Conservation (phyloP, 2,113 vertebrate genomes). For the Lepisosteus osseus region DNA sequence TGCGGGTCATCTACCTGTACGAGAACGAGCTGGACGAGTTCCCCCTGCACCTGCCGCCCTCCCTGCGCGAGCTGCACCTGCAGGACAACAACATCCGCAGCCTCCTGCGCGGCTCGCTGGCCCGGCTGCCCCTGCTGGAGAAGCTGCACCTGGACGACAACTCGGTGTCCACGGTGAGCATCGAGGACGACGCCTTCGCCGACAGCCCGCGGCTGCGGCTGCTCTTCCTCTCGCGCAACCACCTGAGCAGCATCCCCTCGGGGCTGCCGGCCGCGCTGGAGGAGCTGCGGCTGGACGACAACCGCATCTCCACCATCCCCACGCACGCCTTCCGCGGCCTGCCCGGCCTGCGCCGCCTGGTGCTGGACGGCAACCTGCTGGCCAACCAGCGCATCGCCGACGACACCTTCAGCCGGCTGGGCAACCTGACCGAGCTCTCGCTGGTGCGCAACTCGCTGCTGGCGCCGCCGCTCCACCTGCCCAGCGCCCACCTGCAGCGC, state of each 20-base stretch:
- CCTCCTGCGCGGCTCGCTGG: conserved; percentile 73
- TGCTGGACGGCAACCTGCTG: conserved; percentile 90
- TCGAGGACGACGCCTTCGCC: conserved; percentile 89
- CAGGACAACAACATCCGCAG: conserved; percentile 92
- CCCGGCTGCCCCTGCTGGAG: conserved; percentile 83
- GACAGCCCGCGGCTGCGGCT: conserved; percentile 77
- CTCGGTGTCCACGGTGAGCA: conserved; percentile 89
- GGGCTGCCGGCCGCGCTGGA: conserved; percentile 85
- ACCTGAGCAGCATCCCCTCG: conserved; percentile 88
- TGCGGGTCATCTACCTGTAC: conserved; percentile 88
- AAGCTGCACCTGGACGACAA: conserved; percentile 92
- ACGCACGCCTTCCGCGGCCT: conserved; percentile 88
- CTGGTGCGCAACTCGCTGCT: conserved; percentile 86
- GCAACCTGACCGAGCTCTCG: conserved; percentile 87
- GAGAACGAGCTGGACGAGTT: conserved; percentile 88
- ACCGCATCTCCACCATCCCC: conserved; percentile 91
- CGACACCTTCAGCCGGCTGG: conserved; percentile 87
- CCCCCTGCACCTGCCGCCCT: conserved; percentile 78
- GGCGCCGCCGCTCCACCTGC: conserved; percentile 82
- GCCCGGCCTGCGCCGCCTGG: conserved; percentile 76
- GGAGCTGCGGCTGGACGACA: conserved; percentile 89
- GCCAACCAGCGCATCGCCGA: conserved; percentile 93
- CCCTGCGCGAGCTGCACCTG: conserved; percentile 85
- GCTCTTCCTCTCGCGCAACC: conserved; percentile 88
- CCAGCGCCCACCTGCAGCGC: conserved; percentile 75